A percentile compares a stretch with the other conserved stretches of the same genome.
Evolutionary conservation across 2,797 vertebrate species (phyloP).

Genomic region (Acanthurus leucopareius): DNA sequence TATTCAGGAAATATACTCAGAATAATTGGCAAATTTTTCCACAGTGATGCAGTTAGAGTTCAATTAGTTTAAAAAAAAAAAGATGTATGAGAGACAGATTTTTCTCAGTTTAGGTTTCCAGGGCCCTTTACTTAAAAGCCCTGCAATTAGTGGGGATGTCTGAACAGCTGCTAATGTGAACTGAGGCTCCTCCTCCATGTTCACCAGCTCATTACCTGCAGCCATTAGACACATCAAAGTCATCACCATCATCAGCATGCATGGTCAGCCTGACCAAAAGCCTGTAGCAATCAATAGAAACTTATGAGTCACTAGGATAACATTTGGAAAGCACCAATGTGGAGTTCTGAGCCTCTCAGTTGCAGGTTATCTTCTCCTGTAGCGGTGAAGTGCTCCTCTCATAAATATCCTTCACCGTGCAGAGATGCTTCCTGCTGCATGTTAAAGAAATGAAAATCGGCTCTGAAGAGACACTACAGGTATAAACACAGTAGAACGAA

Average conservation of each 20-base stretch:
- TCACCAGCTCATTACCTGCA: slow-evolving; percentile 20
- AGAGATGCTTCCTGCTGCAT: neutral
- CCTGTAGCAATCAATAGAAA: neutral
- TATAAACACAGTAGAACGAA: neutral
- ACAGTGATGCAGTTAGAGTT: neutral
- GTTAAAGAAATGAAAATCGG: slow-evolving; percentile 18
- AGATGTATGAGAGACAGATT: no score
- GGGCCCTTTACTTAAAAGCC: neutral
- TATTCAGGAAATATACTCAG: neutral
- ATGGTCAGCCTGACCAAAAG: neutral
- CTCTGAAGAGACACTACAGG: slow-evolving; percentile 10
- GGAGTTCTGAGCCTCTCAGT: slow-evolving; percentile 5
- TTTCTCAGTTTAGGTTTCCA: neutral
- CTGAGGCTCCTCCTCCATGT: neutral
- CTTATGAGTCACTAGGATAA: slow-evolving; percentile 3
- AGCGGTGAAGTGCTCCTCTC: neutral
- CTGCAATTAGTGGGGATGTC: neutral
- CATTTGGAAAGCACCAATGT: neutral
- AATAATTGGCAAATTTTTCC: neutral
- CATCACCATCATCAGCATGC: neutral
- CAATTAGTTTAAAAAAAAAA: no score
- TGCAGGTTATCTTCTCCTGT: neutral
- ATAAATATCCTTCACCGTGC: neutral
- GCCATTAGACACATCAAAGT: slow-evolving; percentile 12
- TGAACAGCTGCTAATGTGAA: slow-evolving; percentile 9